Evolutionary conservation across 64 coral and sea anemone species (phyloP), one percentile per base, ranked within the genome.

Genomic region (Actinia equina): DNA sequence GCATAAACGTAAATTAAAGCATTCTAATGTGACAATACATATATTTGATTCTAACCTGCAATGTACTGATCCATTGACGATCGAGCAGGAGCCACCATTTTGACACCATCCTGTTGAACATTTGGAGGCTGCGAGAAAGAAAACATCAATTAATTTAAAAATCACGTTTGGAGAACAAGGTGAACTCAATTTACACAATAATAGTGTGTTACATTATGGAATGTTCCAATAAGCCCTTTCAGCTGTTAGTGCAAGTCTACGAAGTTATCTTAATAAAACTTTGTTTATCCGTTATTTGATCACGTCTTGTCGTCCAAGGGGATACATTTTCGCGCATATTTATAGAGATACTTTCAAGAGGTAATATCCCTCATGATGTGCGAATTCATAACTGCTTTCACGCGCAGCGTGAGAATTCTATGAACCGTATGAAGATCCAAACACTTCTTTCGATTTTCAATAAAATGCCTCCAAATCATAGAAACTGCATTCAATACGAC

Each of bases 141-240:
- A 87, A 92, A 77, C 77, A 84, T 49, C 80, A 81, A 89, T 81
- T 81, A 84, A 81, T 84, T 89, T 71, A 30, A 89, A 89, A 81
- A 89, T 84, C 84, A 80, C 86, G 54, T 44, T 80, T 52, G 86
- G 62, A 79, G 58, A 57, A 88, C 81, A 89, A 89, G 63, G 80
- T 77, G 82, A 81, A 84, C 19, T 8, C 22, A 64, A 83, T 84
- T 83, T 84, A 83, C 88, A 84, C 80, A 84, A 45, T 49, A 45
- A 65, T 76, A 44, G n/a, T 84, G 49, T 74, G 16, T 71, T 65
- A 44, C 83, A 67, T 22, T 89, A 26, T 43, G 63, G 25, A 74
- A 37, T 37, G 1, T 87, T 53, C 85, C 61, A 64, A 61, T 54
- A 52, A 45, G n/a, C 45, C 42, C 41, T 84, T 84, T 45, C 17